A percentile compares a stretch with the other conserved stretches of the same genome.
These are phyloP conservation scores for Anthopleura xanthogrammica DNA, from an alignment of 92 coral and sea anemone genomes.

Conservation along the genomic window DNA sequence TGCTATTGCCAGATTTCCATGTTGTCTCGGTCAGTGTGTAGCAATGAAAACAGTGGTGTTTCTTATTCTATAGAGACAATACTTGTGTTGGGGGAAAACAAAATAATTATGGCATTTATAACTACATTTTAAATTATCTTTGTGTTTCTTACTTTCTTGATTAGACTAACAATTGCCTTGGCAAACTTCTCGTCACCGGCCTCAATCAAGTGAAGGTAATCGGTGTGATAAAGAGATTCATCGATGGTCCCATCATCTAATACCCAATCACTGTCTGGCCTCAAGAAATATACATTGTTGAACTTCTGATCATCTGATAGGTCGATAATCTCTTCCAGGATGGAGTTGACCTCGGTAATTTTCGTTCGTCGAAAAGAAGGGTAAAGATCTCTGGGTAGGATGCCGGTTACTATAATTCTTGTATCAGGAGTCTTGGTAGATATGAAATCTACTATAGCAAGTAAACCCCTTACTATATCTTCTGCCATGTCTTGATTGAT, in stretches of 20 bases:
- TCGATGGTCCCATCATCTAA: constrained; percentile 69
- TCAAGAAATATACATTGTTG: constrained; percentile 72
- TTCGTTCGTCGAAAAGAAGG: constrained; percentile 61
- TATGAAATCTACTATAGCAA: constrained; percentile 84
- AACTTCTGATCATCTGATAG: constrained; percentile 77
- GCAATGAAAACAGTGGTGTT: no score
- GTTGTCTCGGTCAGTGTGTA: no score
- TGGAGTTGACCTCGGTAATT: constrained; percentile 67
- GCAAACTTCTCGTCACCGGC: constrained; percentile 94
- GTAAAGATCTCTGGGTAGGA: constrained; percentile 81
- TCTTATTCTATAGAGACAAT: no score
- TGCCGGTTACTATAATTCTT: constrained; percentile 69
- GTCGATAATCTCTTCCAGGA: constrained; percentile 77
- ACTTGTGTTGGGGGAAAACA: no score
- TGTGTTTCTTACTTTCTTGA: constrained; percentile 37
- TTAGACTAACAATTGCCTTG: constrained; percentile 59
- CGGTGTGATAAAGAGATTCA: constrained; percentile 74
- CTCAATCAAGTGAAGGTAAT: constrained; percentile 83
- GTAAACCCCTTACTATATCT: constrained; percentile 82
- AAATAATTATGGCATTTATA: not conserved
- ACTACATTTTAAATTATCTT: not conserved
- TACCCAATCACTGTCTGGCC: constrained; percentile 92
- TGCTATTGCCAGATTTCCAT: no score
- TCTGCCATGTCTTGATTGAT: constrained; percentile 72
- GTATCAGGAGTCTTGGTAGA: constrained; percentile 56